Conservation (phyloP, 2,888 invertebrate species). For the Platypus cylindrus region DNA sequence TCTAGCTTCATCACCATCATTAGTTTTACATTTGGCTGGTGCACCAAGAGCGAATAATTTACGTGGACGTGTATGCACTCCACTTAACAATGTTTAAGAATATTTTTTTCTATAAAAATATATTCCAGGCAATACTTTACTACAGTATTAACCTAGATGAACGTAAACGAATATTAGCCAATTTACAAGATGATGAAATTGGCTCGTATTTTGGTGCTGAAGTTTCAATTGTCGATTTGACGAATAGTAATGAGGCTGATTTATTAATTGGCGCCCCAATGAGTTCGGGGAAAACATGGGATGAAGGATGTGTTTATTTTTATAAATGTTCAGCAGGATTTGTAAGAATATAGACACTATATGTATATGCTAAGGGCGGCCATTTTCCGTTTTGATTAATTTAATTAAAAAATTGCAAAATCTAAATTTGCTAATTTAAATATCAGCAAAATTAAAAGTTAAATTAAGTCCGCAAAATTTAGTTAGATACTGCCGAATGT, state of each 20-base stretch:
- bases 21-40: constrained; percentile 38
- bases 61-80: constrained; percentile 26
- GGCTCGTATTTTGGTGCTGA: constrained; percentile 53
- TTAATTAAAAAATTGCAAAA: too few species aligned
- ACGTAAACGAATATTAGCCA: background rate
- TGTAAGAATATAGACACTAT: background rate
- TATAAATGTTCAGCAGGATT: constrained; percentile 30
- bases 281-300: constrained; percentile 35
- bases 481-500: too few species aligned
- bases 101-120: too few species aligned
- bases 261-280: constrained; percentile 51
- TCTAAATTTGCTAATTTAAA: too few species aligned
- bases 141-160: background rate
- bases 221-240: constrained; percentile 44
- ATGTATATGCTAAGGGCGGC: too few species aligned
- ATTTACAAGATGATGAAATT: constrained; percentile 30
- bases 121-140: background rate
- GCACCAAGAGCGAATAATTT: constrained; percentile 39
- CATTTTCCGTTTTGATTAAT: too few species aligned
- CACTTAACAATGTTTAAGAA: too few species aligned
- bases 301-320: constrained; percentile 49
- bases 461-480: too few species aligned
- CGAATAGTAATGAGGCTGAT: constrained; percentile 46
- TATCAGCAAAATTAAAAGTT: too few species aligned
- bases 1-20: constrained; percentile 21